Percentiles rank a stretch among this genome's conserved stretches.
phyloP scores from a whole-genome alignment of 2,888 invertebrate genomes.

The Cyclophora albipunctata region DNA sequence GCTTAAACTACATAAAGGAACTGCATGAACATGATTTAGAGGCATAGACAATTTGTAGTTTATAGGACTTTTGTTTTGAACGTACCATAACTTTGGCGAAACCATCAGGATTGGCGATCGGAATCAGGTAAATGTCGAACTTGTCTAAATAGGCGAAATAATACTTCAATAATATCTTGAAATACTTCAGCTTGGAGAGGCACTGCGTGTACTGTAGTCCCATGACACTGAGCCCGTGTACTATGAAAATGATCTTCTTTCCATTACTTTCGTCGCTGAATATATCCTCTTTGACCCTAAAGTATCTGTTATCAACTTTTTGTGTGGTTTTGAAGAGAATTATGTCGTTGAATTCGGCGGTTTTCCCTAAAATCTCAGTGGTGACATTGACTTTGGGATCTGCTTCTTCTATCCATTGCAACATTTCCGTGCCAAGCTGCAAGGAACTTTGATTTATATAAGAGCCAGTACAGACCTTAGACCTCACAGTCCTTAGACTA shows the following conservation, averaged over 20 bases:
- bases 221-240: conserved; percentile 49
- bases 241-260: conserved; percentile 58
- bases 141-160: conserved; percentile 48
- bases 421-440: conserved; percentile 12
- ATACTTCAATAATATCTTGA: conserved; percentile 32
- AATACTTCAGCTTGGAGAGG: conserved; percentile 15
- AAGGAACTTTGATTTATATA: no score
- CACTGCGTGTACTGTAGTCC: conserved; percentile 28
- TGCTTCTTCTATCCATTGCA: conserved; percentile 21
- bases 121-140: conserved; percentile 59
- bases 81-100: conserved; percentile 10
- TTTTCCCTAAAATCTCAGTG: conserved; percentile 36
- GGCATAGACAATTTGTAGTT: no score
- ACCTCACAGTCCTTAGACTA: no score
- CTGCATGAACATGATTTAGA: no score
- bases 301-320: conserved; percentile 10
- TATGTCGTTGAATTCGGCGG: conserved; percentile 52
- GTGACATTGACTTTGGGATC: conserved; percentile 35
- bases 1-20: no score
- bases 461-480: no score
- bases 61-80: neutral
- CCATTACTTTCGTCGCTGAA: conserved; percentile 41
- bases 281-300: conserved; percentile 37
- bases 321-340: conserved; percentile 37
- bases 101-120: conserved; percentile 63